Conservation (phyloP, 2,113 vertebrate species). For the Eulemur macaco region DNA sequence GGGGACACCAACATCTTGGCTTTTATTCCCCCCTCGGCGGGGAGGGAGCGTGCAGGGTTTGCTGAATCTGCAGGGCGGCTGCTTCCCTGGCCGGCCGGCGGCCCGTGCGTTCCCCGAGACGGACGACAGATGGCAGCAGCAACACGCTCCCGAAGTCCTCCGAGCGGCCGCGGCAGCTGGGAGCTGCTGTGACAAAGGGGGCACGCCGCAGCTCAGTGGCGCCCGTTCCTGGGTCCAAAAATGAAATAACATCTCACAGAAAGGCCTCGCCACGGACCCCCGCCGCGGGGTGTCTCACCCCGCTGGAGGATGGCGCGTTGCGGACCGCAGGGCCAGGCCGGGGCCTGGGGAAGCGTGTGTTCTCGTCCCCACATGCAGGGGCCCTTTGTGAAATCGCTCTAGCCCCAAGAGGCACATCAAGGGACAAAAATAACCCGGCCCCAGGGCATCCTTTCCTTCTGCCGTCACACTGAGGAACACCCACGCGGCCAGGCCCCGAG, state of each 20-base stretch:
- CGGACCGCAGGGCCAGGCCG: background rate
- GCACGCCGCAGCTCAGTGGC: background rate
- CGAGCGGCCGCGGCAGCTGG: accelerated
- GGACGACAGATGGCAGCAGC: constrained; percentile 91
- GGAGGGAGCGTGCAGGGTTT: background rate
- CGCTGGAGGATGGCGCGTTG: too few relatives aligned
- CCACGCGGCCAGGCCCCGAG: background rate
- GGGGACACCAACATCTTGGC: constrained; percentile 41
- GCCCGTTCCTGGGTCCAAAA: background rate
- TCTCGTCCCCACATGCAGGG: background rate
- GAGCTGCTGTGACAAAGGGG: constrained; percentile 25
- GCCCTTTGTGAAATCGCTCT: background rate
- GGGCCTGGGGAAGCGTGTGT: background rate
- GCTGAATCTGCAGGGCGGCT: background rate
- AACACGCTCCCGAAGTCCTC: background rate
- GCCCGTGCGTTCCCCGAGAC: background rate
- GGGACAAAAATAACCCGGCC: background rate
- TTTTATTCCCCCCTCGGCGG: background rate
- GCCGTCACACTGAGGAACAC: background rate
- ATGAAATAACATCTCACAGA: background rate
- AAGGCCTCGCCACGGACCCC: accelerated
- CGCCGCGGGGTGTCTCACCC: accelerated
- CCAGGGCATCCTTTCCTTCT: background rate
- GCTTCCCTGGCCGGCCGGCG: background rate
- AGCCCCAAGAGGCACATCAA: background rate